Evolutionary conservation across 2,113 vertebrate species (phyloP), one percentile per base, ranked within the genome.

Genomic region (Chiloscyllium plagiosum): DNA sequence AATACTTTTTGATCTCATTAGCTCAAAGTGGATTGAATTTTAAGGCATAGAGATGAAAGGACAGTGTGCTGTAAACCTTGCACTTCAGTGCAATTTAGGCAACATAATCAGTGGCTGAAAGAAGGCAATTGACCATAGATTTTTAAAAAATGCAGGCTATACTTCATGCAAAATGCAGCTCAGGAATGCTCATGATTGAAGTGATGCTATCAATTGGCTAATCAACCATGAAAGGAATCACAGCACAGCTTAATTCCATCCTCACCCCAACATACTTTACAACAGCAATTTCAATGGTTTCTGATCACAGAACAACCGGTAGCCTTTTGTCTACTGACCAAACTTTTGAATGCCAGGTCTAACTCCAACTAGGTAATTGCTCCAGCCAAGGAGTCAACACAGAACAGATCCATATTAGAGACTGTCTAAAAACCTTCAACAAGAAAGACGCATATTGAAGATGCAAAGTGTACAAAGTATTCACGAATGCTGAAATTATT

Each of bases 401-500:
- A 61, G 33, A 19, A 37, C 33, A 66, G 61, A 37, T 33, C 65
- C 20, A 3, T 33, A 42, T 66, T 93, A 68, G 61, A 13, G 50
- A 24, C 2, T 33, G 61, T 93, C n/a, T 66, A 66, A 93, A 66
- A 93, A 66, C 17, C 89, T 93, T 66, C 61, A 93, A 65, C 56
- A 93, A 90, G 52, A 33, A 90, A 10, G 52, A 90, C 33, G 26
- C 87, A 61, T 29, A 90, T 37, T 66, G 29, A 93, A 33, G 33
- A 66, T 19, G 89, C 56, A 65, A 93, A 68, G 33, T 37, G n/a
- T n/a, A 20, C 33, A 8, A 33, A 42, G 61, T 61, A 66, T 66
- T 93, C 47, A 33, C 33, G 24, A 95, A 72, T 72, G 42, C 26
- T 95, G 42, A 17, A 95, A 95, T 47, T 47, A 95, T 95, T 95